Base-by-base conservation (phyloP, 2,113 vertebrate genomes). In the Dromiciops gliroides region DNA sequence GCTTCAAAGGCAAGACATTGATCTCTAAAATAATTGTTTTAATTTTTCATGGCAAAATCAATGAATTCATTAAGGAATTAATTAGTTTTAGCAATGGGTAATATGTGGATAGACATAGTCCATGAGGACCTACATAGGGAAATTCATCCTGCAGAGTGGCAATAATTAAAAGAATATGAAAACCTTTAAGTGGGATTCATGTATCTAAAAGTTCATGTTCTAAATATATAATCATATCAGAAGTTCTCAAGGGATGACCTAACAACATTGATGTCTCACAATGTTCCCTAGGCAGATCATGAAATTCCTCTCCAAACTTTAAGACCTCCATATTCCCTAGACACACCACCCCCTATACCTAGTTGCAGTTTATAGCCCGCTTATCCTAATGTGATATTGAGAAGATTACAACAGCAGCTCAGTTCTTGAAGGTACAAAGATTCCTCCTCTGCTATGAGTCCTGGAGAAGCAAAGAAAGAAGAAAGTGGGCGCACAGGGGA, bases 1-100 rank as follows among this genome's bases (percentile, higher is more conserved):
- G 10, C 26, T 60, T 60, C 96, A 97, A 98, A 98, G 96, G 95
- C 97, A 98, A 97, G 97, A 92, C 96, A 97, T 98, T 98, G 98
- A 98, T 98, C 97, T 98, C 97, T 96, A 96, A 98, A 99, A 98
- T 96, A 97, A 98, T 95, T 94, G 94, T 97, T 98, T 97, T 97
- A 97, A 97, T 96, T 92, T 97, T 96, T 98, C 98, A 97, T 89
- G 94, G 95, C 96, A 98, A 98, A 98, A 98, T 98, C 98, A 51
- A 98, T 98, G 95, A 75, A 75, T 97, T 98, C 97, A 98, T 98
- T 98, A 98, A 97, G 92, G 92, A 16, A 28, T 94, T 56, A 31
- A 75, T 44, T 75, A 75, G 67, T 83, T 89, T 95, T 95, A 97
- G 96, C 44, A 90, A 52, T 91, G 94, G 93, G 23, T 60, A 47